Percentiles rank a stretch among this genome's conserved stretches.
Conservation (phyloP, 2,888 invertebrate genomes). For the Apodemia hepburni region DNA sequence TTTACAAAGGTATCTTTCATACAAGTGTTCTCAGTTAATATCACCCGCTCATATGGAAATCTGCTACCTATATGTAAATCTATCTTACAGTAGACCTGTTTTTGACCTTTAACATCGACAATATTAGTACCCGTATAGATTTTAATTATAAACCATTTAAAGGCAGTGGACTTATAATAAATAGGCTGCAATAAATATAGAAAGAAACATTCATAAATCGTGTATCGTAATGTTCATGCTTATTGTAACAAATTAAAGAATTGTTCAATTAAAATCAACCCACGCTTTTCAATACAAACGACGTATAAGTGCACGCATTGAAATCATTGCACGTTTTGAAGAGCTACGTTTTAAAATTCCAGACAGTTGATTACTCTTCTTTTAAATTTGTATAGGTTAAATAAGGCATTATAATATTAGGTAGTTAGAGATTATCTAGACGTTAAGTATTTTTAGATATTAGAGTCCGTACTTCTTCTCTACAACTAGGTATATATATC, state of each 20-base stretch:
- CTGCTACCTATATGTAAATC: too few relatives aligned
- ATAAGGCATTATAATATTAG: too few relatives aligned
- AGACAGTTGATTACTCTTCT: conserved; percentile 4
- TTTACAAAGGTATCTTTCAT: too few relatives aligned
- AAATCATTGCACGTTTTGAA: conserved; percentile 18
- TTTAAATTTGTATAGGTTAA: not conserved
- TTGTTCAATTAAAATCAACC: conserved; percentile 61
- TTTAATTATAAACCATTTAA: not conserved
- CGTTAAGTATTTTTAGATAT: too few relatives aligned
- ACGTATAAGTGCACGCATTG: conserved; percentile 15
- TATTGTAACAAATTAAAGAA: conserved; percentile 40
- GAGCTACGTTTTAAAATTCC: conserved; percentile 45
- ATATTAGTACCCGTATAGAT: not conserved
- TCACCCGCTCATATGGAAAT: too few relatives aligned
- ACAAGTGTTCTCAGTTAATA: too few relatives aligned
- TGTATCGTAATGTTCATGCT: conserved; percentile 22
- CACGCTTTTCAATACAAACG: conserved; percentile 38
- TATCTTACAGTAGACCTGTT: too few relatives aligned
- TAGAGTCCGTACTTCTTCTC: too few relatives aligned
- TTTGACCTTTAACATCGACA: not conserved
- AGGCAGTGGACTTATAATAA: not conserved
- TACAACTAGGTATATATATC: too few relatives aligned
- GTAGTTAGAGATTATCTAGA: too few relatives aligned
- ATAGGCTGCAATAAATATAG: conserved; percentile 1
- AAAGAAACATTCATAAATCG: conserved; percentile 7